A percentile compares a stretch with the other conserved stretches of the same genome.
Evolutionary conservation across 2,113 vertebrate genomes (phyloP).

Genomic region (Camelus bactrianus): DNA sequence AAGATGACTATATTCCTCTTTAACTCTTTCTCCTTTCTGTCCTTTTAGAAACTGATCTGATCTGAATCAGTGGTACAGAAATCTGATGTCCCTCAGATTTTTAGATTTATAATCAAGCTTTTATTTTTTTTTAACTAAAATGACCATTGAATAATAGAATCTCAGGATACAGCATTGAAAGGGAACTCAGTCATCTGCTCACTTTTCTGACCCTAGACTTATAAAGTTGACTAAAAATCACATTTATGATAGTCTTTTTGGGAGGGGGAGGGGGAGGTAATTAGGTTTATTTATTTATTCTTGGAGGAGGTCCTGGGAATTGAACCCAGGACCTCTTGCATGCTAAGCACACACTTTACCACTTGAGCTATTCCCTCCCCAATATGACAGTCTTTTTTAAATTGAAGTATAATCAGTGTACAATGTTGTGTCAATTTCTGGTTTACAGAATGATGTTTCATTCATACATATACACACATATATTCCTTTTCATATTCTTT

Average conservation of each 20-base stretch:
- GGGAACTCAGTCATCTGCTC: neutral
- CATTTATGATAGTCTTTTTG: neutral
- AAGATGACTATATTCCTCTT: neutral
- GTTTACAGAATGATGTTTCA: no score
- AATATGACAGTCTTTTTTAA: no score
- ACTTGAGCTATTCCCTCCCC: no score
- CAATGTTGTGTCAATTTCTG: no score
- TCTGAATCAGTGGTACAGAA: constrained; percentile 15
- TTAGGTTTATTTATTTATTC: no score
- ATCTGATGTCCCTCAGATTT: neutral
- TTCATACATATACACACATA: no score
- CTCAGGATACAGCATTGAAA: neutral
- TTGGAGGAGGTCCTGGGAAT: no score
- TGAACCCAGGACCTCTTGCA: no score
- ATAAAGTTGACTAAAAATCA: neutral
- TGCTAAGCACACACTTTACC: no score
- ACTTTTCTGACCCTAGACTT: neutral
- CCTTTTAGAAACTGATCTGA: neutral
- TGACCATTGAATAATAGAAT: neutral
- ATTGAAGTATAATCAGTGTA: no score
- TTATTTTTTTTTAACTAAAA: neutral
- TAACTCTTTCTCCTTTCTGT: neutral
- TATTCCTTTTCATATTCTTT: no score
- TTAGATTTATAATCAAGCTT: constrained; percentile 10
- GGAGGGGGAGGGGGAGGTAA: no score